Percentiles rank a stretch among this genome's conserved stretches.
These are phyloP conservation scores for Tetraodon nigroviridis DNA, from an alignment of 2,113 vertebrate species.

Conservation along the genomic window DNA sequence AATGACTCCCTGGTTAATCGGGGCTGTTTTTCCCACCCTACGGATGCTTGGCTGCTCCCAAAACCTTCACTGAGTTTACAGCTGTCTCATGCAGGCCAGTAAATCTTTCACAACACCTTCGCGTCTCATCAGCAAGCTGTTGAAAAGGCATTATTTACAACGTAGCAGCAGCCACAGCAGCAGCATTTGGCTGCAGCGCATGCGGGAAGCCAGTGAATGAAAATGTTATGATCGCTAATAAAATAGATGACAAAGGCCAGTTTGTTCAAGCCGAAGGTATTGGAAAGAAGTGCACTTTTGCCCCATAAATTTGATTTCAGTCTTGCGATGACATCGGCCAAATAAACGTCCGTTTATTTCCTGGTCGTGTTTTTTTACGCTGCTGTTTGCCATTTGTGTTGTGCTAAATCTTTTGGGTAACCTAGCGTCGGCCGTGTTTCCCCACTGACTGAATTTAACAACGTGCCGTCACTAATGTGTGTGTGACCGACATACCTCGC, in stretches of 20 bases:
- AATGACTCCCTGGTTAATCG: conserved; percentile 56
- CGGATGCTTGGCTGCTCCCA: conserved; percentile 18
- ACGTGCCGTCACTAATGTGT: conserved; percentile 3
- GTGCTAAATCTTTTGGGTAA: too few species aligned
- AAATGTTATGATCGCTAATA: too few species aligned
- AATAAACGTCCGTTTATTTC: too few species aligned
- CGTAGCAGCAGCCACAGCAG: conserved; percentile 15
- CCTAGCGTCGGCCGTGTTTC: conserved; percentile 1
- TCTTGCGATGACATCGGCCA: too few species aligned
- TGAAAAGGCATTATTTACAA: conserved; percentile 39
- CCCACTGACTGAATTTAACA: conserved; percentile 29
- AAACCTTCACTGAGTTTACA: conserved; percentile 33
- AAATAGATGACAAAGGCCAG: too few species aligned
- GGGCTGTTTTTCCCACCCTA: conserved; percentile 25
- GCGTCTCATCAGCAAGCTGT: conserved; percentile 25
- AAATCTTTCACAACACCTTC: conserved; percentile 45
- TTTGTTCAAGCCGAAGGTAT: too few species aligned
- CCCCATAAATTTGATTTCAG: too few species aligned
- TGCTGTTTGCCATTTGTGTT: too few species aligned
- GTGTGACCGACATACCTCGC: conserved; percentile 13
- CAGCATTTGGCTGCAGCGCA: conserved; percentile 13
- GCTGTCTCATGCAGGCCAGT: conserved; percentile 26
- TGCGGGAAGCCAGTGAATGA: not conserved
- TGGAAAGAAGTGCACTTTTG: too few species aligned
- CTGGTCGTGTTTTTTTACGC: too few species aligned